Evolutionary conservation across 2,888 invertebrate genomes (phyloP), one percentile per base, ranked within the genome.

Genomic region (Ariolimax columbianus): DNA sequence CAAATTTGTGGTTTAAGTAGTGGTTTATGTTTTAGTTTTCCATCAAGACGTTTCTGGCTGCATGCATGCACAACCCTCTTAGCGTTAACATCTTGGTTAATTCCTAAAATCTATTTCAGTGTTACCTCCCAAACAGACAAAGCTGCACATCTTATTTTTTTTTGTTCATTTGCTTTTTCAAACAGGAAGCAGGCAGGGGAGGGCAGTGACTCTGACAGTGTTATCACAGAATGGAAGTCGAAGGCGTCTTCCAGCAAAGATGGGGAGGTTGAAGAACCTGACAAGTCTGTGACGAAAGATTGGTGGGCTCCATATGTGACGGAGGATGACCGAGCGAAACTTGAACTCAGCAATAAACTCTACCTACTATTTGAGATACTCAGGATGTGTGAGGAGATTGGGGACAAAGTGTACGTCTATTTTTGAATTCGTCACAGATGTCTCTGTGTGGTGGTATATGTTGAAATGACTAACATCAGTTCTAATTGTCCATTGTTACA

Each of bases 321-420:
- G 19, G 96, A 97, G n/a, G 96, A 97, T n/a, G 97, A 98, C 93
- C 94, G 97, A 66, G 96, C 96, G 59, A 97, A 97, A 91, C 94
- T 98, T 89, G 95, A 95, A 63, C 95, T 96, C 89, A 96, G 97
- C 85, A 96, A 97, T 85, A 99, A 99, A 94, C 95, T 99, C 2
- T 94, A 96, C 75, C 95, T 99, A 59, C 95, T 99, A 40, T 96
- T 98, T 93, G 96, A 97, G 84, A 97, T 99, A 89, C 95, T 99
- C 88, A 96, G 97, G 89, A 97, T 98, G 94, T 98, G 98, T 93
- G 98, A 98, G 94, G 95, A 96, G 89, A 98, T 99, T 89, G 99
- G 99, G 0, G 99, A 99, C 93, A 99, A 99, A 95, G 95, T 99
- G 97, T 97, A 94, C 95, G 96, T 90, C 36, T 33, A 38, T 23